Conservation (phyloP, 2,888 invertebrate species). For the Drosophila suboccidentalis region DNA sequence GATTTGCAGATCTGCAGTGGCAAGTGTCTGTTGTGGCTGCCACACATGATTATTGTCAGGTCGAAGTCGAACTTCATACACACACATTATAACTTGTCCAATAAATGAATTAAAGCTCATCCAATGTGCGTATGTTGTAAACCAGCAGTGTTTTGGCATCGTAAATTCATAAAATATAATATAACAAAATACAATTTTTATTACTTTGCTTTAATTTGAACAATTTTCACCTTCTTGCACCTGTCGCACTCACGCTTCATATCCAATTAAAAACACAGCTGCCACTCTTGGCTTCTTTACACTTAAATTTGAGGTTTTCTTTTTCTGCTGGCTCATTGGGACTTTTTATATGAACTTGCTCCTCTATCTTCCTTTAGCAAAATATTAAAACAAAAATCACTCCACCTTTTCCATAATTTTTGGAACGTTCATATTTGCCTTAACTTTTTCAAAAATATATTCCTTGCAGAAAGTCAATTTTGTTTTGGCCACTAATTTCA, state of each 20-base stretch:
- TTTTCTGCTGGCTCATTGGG: too few relatives aligned
- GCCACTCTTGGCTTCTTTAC: too few relatives aligned
- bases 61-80: slow-evolving; percentile 23
- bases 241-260: too few relatives aligned
- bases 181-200: background rate
- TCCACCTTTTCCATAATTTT: too few relatives aligned
- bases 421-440: too few relatives aligned
- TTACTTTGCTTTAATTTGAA: background rate
- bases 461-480: too few relatives aligned
- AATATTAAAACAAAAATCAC: too few relatives aligned
- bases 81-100: background rate
- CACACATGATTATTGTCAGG: slow-evolving; percentile 75
- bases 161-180: background rate
- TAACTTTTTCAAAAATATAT: too few relatives aligned
- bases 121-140: background rate
- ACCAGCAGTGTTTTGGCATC: background rate
- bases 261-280: background rate
- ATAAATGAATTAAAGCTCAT: background rate
- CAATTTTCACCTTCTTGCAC: background rate
- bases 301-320: too few relatives aligned
- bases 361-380: too few relatives aligned
- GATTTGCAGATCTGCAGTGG: slow-evolving; percentile 23
- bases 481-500: too few relatives aligned
- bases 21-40: slow-evolving; percentile 24
- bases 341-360: too few relatives aligned